Conservation (phyloP, 2,113 vertebrate genomes). For the Otocyon megalotis region DNA sequence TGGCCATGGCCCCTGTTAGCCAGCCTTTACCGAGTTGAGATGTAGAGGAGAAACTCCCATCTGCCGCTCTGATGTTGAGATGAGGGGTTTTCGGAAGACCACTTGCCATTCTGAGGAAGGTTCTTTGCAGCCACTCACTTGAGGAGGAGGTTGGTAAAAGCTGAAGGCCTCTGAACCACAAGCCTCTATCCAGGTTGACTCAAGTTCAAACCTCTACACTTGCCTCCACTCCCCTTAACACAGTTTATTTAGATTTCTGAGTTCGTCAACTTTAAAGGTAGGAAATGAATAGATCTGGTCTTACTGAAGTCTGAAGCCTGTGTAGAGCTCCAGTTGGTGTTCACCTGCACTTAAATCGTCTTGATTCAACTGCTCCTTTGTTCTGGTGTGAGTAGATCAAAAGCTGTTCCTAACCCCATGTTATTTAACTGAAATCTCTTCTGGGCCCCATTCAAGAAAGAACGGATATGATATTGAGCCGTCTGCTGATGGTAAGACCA, state of each 20-base stretch:
- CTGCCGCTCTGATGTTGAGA: background rate
- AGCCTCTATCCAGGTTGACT: background rate
- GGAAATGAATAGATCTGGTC: background rate
- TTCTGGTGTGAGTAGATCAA: background rate
- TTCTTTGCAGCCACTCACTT: background rate
- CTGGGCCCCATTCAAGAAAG: background rate
- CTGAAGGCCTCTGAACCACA: background rate
- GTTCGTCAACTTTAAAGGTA: background rate
- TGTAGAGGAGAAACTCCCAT: background rate
- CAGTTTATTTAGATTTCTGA: background rate
- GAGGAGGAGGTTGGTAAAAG: background rate
- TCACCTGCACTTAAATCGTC: background rate
- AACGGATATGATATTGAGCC: no score
- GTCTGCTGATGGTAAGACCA: background rate
- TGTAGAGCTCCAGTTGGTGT: rapidly evolving
- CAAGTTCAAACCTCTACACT: background rate
- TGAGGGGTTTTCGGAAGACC: background rate
- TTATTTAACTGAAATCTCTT: background rate
- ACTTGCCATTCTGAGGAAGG: background rate
- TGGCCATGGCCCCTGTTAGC: background rate
- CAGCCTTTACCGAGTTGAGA: background rate
- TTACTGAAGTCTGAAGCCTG: background rate
- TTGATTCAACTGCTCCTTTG: background rate
- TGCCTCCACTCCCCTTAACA: background rate
- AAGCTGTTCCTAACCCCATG: background rate